These are phyloP conservation scores for Ferrisia virgata DNA, from an alignment of 2,888 invertebrate genomes.

Conservation along the genomic window DNA sequence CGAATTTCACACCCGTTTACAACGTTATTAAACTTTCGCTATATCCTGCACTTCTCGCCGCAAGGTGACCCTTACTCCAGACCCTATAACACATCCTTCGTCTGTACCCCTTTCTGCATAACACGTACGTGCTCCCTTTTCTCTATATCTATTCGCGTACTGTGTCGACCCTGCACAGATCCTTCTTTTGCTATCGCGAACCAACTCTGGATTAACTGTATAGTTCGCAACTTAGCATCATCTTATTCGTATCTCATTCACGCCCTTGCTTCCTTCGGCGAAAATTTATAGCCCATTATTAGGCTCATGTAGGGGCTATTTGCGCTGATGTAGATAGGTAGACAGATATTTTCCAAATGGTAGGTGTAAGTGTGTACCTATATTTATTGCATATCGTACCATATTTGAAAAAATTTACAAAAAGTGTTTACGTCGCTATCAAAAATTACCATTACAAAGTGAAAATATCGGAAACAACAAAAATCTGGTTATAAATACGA, in stretches of 20 bases:
- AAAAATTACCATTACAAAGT: background rate
- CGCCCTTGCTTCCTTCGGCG: background rate
- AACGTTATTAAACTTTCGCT: background rate
- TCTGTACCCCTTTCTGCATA: no score
- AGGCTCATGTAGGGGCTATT: background rate
- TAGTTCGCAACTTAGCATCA: background rate
- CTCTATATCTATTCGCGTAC: background rate
- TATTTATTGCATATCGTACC: no score
- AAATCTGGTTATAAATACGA: background rate
- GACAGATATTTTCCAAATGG: no score
- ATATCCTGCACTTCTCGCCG: background rate
- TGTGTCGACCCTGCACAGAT: background rate
- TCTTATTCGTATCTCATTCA: background rate
- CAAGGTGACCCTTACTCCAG: no score
- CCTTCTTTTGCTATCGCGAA: background rate
- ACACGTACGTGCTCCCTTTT: no score
- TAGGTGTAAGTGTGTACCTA: no score
- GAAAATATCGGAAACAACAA: background rate
- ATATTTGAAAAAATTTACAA: no score
- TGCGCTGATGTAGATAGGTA: no score
- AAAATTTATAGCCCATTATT: background rate
- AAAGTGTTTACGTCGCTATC: no score
- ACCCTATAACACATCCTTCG: no score
- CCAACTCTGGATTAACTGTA: background rate
- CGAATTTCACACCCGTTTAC: constrained; percentile 13